A percentile compares a stretch with the other conserved stretches of the same genome.
phyloP scores from a whole-genome alignment of 2,888 invertebrate species.

The Caenorhabditis sp. region DNA sequence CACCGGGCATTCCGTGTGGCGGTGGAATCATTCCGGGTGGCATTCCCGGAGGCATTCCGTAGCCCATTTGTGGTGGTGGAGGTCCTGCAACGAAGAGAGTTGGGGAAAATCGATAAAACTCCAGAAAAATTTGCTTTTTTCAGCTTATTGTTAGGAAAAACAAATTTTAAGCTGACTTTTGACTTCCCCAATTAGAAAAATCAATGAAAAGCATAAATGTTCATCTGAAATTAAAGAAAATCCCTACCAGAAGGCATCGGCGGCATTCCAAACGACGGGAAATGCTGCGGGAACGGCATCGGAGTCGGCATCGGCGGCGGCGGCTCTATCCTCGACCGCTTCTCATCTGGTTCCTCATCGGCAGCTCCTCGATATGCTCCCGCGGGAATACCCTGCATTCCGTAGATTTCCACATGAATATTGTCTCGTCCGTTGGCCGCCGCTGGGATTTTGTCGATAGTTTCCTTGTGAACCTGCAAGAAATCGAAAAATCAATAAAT shows the following conservation, averaged over 20 bases:
- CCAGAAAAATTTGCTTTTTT: no score
- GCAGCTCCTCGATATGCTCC: conserved; percentile 84
- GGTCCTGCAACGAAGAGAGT: no score
- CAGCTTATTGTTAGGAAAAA: no score
- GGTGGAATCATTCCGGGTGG: conserved; percentile 67
- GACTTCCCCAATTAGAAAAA: no score
- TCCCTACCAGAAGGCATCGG: conserved; percentile 70
- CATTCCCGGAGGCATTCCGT: conserved; percentile 67
- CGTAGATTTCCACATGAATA: conserved; percentile 99
- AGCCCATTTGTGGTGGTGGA: conserved; percentile 46
- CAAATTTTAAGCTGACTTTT: no score
- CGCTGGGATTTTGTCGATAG: conserved; percentile 99
- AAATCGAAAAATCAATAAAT: no score
- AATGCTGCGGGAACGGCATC: conserved; percentile 61
- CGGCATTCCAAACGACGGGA: conserved; percentile 62
- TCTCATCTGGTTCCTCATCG: conserved; percentile 62
- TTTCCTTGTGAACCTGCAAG: conserved; percentile 96
- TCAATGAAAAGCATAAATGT: no score
- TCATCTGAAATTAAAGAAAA: no score
- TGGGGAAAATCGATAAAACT: no score
- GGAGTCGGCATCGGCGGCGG: conserved; percentile 74
- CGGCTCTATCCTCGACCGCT: conserved; percentile 36
- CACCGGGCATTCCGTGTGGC: conserved; percentile 53
- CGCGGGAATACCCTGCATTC: conserved; percentile 99
- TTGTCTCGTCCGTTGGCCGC: conserved; percentile 97